Base-by-base conservation (phyloP, 2,888 invertebrate species). In the Epirrhoe alternata region DNA sequence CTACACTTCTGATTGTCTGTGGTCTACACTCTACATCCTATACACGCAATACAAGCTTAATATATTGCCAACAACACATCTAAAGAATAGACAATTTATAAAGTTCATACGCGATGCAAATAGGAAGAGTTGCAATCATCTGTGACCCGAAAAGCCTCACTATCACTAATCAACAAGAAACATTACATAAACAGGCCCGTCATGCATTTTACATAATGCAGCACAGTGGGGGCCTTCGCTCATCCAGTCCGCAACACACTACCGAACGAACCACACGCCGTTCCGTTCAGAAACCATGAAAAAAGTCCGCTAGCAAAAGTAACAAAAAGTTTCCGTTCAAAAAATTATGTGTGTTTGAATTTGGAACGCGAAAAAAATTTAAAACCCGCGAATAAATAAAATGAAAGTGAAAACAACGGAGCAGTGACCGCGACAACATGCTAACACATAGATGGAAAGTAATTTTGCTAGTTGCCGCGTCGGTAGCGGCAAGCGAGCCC, bases 391-490 rank as follows among this genome's bases (percentile, higher is more conserved):
- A 69, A 72, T 69, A 64, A 74, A 63, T 75, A 77, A 77, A 85
- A 92, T 92, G 92, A 92, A 92, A 92, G 92, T 92, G 92, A 88
- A 87, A 86, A 74, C 79, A 17, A 64, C 78, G 76, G 90, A 83
- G 79, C 90, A 90, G 81, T 91, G 92, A 91, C 90, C 92, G 89
- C 75, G 42, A 55, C 86, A 92, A 89, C 83, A 94, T 94, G 94
- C 88, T 87, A 35, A 86, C 88, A 84, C 88, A 89, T 83, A 85
- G 83, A 83, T 93, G 92, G 94, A 94, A 93, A 92, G 92, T 93
- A 78, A 77, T 92, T 77, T 76, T 93, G 76, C 80, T 93, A 60
- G 84, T 88, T 56, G 85, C 82, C 63, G 86, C 87, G 78, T 82
- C 87, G 70, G 84, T 85, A 35, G 85, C 81, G 58, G 85, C 87